Base-by-base conservation (phyloP, 2,888 invertebrate genomes). In the Ryuthela nishihirai region DNA sequence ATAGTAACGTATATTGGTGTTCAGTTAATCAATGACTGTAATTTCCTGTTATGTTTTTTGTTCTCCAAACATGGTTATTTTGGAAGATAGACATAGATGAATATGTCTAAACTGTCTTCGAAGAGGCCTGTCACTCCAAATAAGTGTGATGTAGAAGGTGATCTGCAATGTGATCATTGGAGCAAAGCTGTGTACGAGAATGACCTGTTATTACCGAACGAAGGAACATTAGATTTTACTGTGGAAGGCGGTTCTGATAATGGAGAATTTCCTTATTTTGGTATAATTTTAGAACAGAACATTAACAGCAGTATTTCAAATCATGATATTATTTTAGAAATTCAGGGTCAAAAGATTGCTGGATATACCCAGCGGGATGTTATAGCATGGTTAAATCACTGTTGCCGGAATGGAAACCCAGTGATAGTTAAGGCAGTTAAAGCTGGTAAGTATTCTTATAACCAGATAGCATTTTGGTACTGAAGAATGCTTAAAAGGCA, bases 331-430 rank as follows among this genome's bases (percentile, higher is more conserved):
- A 67, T 80, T 25, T 66, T 80, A 54, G 79, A 80, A 69, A 74
- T 80, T 45, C 78, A 80, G 69, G 79, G 78, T 32, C 77, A 78
- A 68, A 78, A 79, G 71, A 77, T 81, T 58, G 77, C 79, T 48
- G 81, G 81, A 38, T 80, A 78, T 68, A 81, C 81, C 3, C 74
- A 77, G 66, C 70, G 76, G 56, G 81, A 81, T 72, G 76, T 79
- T n/a, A 26, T 60, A 9, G 39, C 47, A 24, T 36, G 60, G 34
- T 32, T 63, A 10, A 55, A 60, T 18, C 55, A 63, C 23, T 55
- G 52, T 69, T 75, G 77, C 65, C 74, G 78, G 63, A 78, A 76
- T 72, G 77, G 77, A 32, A 75, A 75, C 62, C 76, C 79, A 26
- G 77, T 80, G 42, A 74, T 75, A 68, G 72, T 81, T 42, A 79